These are phyloP conservation scores for Myrmecobius fasciatus DNA, from an alignment of 2,113 vertebrate species.

Conservation along the genomic window DNA sequence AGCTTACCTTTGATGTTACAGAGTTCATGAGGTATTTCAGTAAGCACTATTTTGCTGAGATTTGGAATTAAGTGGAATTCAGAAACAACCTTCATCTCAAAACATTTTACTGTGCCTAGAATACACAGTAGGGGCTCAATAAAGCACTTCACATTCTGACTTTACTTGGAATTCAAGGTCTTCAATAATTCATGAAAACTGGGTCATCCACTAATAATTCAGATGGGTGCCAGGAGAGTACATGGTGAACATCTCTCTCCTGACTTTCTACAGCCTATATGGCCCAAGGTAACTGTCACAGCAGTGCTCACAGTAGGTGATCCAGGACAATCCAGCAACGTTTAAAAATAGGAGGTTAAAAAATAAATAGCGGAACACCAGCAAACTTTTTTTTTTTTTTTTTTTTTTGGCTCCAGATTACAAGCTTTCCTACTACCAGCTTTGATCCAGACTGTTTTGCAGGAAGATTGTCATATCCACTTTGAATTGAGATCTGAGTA, in stretches of 20 bases:
- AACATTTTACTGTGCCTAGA: background rate
- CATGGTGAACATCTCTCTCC: background rate
- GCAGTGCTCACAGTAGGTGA: background rate
- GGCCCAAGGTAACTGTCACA: background rate
- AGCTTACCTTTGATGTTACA: background rate
- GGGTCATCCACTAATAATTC: background rate
- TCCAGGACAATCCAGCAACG: background rate
- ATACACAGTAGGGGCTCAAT: background rate
- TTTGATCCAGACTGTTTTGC: background rate
- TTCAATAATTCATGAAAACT: background rate
- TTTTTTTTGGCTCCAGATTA: background rate
- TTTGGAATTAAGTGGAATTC: slow-evolving; percentile 28
- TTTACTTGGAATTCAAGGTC: background rate
- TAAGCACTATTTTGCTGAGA: slow-evolving; percentile 16
- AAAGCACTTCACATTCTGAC: background rate
- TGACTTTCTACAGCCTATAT: background rate
- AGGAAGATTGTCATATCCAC: background rate
- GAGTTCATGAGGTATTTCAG: background rate
- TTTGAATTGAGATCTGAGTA: background rate
- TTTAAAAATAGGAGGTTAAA: background rate
- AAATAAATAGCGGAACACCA: background rate
- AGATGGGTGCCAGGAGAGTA: background rate
- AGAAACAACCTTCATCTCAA: background rate
- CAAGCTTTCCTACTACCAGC: background rate
- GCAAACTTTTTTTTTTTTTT: background rate